phyloP scores from a whole-genome alignment of 2,797 vertebrate genomes.

The Parambassis ranga region DNA sequence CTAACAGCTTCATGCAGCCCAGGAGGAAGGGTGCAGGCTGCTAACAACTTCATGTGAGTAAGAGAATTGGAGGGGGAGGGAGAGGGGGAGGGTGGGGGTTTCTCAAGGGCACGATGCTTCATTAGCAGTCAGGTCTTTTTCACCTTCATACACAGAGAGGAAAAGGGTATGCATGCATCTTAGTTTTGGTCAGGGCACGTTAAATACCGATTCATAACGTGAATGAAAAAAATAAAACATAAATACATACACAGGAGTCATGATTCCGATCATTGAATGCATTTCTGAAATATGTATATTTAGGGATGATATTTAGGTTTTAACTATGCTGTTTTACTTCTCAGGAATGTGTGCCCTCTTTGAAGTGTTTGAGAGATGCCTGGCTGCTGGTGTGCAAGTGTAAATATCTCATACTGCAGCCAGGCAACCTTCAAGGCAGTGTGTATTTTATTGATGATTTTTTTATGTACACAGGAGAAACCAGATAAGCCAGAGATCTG shows the following conservation, averaged over 20 bases:
- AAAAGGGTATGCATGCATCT: constrained; percentile 1
- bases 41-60: constrained; percentile 65
- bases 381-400: background rate
- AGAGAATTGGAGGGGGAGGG: constrained; percentile 16
- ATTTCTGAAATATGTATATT: background rate
- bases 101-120: constrained; percentile 66
- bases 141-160: constrained; percentile 10
- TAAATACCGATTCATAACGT: background rate
- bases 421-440: background rate
- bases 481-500: background rate
- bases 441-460: background rate
- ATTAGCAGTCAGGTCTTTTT: constrained; percentile 60
- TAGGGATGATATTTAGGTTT: background rate
- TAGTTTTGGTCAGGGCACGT: constrained; percentile 15
- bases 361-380: constrained; percentile 3
- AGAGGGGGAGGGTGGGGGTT: background rate
- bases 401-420: constrained; percentile 1
- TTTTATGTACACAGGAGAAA: background rate
- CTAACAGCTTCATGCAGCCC: constrained; percentile 76
- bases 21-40: constrained; percentile 64
- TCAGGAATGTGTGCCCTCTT: background rate
- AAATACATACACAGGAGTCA: background rate
- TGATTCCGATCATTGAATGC: background rate
- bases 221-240: background rate
- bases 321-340: background rate